These are phyloP conservation scores for Ptycholaimellus sp. DNA, from an alignment of 2,888 invertebrate species.

Conservation along the genomic window DNA sequence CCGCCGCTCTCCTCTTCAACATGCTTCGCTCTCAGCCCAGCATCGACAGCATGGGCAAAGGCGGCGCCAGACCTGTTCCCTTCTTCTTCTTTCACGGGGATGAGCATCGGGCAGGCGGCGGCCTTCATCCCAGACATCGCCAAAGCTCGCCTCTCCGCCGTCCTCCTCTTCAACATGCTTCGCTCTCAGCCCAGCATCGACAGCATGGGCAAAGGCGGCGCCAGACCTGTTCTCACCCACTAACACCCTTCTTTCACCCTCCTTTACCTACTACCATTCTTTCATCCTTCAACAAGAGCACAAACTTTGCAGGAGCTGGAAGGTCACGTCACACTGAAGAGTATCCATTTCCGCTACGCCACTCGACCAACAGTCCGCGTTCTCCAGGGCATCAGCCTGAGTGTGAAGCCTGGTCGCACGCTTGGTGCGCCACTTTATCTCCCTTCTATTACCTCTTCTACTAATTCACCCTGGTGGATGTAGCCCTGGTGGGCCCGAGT, in stretches of 20 bases:
- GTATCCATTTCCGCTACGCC: slow-evolving; percentile 28
- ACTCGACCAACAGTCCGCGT: slow-evolving; percentile 24
- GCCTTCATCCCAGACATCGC: slow-evolving; percentile 31
- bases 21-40: slow-evolving; percentile 25
- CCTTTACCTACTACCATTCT: no score
- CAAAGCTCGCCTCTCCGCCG: slow-evolving; percentile 29
- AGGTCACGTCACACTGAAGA: slow-evolving; percentile 25
- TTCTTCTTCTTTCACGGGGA: slow-evolving; percentile 35
- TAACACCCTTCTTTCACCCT: no score
- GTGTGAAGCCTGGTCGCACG: slow-evolving; percentile 16
- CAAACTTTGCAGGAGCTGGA: slow-evolving; percentile 16
- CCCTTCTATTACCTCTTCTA: no score
- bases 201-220: slow-evolving; percentile 14
- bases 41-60: slow-evolving; percentile 24
- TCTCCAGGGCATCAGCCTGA: slow-evolving; percentile 23
- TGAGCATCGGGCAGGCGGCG: slow-evolving; percentile 29
- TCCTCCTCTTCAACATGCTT: slow-evolving; percentile 27
- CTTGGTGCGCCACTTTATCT: no score
- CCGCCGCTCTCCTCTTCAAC: slow-evolving; percentile 28
- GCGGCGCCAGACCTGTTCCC: slow-evolving; percentile 7
- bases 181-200: slow-evolving; percentile 27
- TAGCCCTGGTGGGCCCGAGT: slow-evolving; percentile 26
- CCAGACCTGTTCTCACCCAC: no score
- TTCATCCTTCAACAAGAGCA: no score
- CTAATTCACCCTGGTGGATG: no score